phyloP scores from a whole-genome alignment of 1,140 invertebrate genomes.

The Drosophila lacertosa region DNA sequence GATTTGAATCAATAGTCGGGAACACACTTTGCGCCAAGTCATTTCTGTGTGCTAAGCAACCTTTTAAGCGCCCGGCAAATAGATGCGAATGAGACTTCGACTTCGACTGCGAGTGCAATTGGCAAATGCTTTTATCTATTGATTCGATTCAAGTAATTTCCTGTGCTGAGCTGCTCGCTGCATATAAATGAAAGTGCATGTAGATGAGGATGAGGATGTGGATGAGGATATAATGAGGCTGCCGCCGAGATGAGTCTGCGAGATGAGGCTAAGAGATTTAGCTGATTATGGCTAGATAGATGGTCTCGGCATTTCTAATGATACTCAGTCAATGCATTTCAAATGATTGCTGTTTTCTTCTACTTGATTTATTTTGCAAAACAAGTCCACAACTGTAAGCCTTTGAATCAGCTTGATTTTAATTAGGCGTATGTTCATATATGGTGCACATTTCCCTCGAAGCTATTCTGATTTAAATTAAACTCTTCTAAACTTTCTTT shows the following conservation, averaged over 20 bases:
- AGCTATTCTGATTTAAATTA: no score
- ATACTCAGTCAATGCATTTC: background rate
- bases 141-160: slow-evolving; percentile 75
- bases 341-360: background rate
- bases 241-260: background rate
- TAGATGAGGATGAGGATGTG: background rate
- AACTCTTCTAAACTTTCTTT: no score
- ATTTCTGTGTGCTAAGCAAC: slow-evolving; percentile 10
- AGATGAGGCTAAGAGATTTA: background rate
- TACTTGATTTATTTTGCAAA: no score
- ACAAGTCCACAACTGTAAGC: no score
- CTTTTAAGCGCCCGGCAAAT: background rate
- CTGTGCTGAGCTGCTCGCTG: slow-evolving; percentile 39
- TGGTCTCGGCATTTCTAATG: slow-evolving; percentile 12
- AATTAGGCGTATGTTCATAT: no score
- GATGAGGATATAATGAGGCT: slow-evolving; percentile 7
- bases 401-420: no score
- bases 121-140: slow-evolving; percentile 78
- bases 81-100: slow-evolving; percentile 31
- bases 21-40: slow-evolving; percentile 36
- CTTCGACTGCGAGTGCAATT: slow-evolving; percentile 45
- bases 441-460: no score
- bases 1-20: slow-evolving; percentile 14
- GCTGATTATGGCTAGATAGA: slow-evolving; percentile 9
- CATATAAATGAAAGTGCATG: slow-evolving; percentile 3